These are phyloP conservation scores for Nephrotoma guestfalica DNA, from an alignment of 2,888 invertebrate genomes.

Conservation along the genomic window DNA sequence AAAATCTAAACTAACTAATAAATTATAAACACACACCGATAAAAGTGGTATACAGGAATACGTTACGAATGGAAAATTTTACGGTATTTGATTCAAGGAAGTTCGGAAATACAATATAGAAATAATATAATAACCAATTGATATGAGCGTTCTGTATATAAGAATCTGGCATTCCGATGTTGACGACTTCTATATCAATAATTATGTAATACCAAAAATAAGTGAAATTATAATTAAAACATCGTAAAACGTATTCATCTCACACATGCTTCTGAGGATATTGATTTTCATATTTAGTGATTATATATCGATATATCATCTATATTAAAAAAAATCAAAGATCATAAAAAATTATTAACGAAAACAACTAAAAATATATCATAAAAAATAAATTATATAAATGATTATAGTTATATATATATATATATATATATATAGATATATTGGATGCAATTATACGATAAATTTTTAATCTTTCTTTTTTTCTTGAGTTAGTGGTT, in stretches of 20 bases:
- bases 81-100: not conserved
- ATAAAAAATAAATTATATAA: constrained; percentile 6
- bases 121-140: not conserved
- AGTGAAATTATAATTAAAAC: not conserved
- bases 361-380: constrained; percentile 7
- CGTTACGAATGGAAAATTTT: not conserved
- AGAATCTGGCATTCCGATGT: not conserved
- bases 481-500: constrained; percentile 7
- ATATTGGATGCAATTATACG: not conserved
- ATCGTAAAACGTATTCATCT: not conserved
- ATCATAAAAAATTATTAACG: not conserved
- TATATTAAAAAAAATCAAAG: not conserved
- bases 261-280: not conserved
- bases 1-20: not conserved
- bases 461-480: not conserved
- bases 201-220: not conserved
- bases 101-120: not conserved
- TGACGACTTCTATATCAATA: not conserved
- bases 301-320: not conserved
- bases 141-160: not conserved
- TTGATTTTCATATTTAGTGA: not conserved
- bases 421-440: not conserved
- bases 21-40: no score
- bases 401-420: not conserved
- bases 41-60: not conserved